phyloP scores from a whole-genome alignment of 2,888 invertebrate genomes.

The Artemia sp. region DNA sequence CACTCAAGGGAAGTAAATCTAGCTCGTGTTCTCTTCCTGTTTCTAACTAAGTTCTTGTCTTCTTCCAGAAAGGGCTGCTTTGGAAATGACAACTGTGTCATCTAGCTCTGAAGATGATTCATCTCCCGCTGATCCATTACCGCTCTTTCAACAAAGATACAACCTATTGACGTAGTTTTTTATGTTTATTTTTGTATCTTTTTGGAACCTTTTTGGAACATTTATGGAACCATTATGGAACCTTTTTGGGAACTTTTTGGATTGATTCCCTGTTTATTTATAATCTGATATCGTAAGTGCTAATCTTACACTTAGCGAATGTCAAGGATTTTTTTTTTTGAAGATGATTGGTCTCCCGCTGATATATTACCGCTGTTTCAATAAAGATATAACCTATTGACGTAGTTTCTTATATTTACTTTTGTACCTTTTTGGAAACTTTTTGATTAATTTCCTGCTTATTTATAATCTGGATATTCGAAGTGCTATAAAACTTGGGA shows the following conservation, averaged over 20 bases:
- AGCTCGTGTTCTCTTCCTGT: too few species aligned
- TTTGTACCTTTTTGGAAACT: constrained; percentile 29
- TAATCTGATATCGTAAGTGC: neutral
- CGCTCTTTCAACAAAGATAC: constrained; percentile 68
- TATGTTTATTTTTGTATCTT: constrained; percentile 28
- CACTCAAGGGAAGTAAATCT: too few species aligned
- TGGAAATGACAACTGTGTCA: neutral
- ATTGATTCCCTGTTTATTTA: constrained; percentile 41
- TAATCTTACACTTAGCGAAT: too few species aligned
- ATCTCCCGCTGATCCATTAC: constrained; percentile 58
- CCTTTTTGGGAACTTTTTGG: constrained; percentile 44
- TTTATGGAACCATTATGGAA: constrained; percentile 49
- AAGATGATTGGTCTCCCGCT: constrained; percentile 50
- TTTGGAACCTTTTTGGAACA: constrained; percentile 26
- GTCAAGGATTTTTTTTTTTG: constrained; percentile 28
- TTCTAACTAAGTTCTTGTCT: neutral
- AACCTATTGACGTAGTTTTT: constrained; percentile 46
- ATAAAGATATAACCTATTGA: constrained; percentile 65
- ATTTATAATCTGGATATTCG: too few species aligned
- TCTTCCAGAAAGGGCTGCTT: neutral
- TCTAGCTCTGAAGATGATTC: constrained; percentile 39
- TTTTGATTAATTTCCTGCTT: too few species aligned
- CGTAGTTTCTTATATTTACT: constrained; percentile 28
- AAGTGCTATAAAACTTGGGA: too few species aligned
- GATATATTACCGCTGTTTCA: constrained; percentile 65